Conservation (phyloP, 2,888 invertebrate genomes). For the Agonopterix subpropinquella region DNA sequence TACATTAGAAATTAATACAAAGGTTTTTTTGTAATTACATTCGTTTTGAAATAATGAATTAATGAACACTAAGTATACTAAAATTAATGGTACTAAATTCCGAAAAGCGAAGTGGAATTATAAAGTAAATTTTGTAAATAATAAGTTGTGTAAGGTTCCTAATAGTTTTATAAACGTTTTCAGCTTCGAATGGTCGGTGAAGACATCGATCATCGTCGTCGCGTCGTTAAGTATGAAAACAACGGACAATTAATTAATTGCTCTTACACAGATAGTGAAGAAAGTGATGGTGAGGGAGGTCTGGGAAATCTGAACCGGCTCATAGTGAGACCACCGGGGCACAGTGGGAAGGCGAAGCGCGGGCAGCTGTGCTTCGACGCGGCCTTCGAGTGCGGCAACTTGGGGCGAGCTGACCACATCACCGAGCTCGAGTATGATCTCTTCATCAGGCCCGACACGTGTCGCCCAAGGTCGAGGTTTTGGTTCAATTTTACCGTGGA, state of each 20-base stretch:
- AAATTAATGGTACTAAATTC: too few relatives aligned
- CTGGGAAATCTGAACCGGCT: conserved; percentile 93
- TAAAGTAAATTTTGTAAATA: too few relatives aligned
- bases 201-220: too few relatives aligned
- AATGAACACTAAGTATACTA: too few relatives aligned
- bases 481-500: conserved; percentile 99
- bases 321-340: conserved; percentile 92
- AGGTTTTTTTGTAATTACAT: too few relatives aligned
- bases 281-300: conserved; percentile 95
- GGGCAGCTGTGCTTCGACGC: conserved; percentile 98
- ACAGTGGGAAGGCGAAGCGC: conserved; percentile 96
- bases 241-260: not conserved
- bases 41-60: too few relatives aligned
- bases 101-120: too few relatives aligned
- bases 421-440: conserved; percentile 97
- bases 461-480: conserved; percentile 92
- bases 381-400: conserved; percentile 96
- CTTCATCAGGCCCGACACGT: conserved; percentile 96
- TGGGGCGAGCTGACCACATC: conserved; percentile 95
- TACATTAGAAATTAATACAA: too few relatives aligned
- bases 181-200: too few relatives aligned
- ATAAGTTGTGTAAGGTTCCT: too few relatives aligned
- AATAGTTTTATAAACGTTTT: too few relatives aligned
- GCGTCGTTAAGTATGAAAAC: too few relatives aligned
- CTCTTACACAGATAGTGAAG: conserved; percentile 85